phyloP scores from a whole-genome alignment of 2,113 vertebrate species.

The human region GRCh38 chr18:2217001-2217500 shows the following conservation, averaged over 20 bases:
- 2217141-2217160: not conserved
- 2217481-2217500: not conserved
- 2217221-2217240: not conserved
- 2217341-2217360: not conserved
- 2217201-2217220: not conserved
- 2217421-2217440: not conserved
- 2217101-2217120: not conserved
- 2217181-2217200: not conserved
- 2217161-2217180: not conserved
- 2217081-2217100: too few relatives aligned
- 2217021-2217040: too few relatives aligned
- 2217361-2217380: not conserved
- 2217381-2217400: not conserved
- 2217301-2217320: slow-evolving; percentile 22
- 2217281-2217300: not conserved
- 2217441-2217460: not conserved
- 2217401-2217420: not conserved
- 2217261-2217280: not conserved
- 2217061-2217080: too few relatives aligned
- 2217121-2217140: not conserved
- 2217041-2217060: too few relatives aligned
- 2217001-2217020: too few relatives aligned
- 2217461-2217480: not conserved
- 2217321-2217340: slow-evolving; percentile 28
- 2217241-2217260: not conserved